A percentile compares a stretch with the other conserved stretches of the same genome.
Conservation (phyloP, 2,797 vertebrate species). For the Manis crassicaudata region DNA sequence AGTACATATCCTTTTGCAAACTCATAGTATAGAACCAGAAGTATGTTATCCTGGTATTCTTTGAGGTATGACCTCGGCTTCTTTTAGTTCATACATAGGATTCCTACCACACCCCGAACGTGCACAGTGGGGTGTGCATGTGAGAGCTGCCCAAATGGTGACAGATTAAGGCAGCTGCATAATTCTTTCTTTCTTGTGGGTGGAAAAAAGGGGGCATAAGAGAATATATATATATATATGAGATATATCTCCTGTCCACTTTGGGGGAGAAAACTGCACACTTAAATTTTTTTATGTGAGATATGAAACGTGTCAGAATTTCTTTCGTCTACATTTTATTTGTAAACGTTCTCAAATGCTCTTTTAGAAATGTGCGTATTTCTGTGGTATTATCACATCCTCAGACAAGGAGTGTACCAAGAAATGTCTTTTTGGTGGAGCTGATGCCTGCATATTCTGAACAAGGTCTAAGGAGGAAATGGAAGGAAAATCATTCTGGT, state of each 20-base stretch:
- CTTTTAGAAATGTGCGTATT: not conserved
- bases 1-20: not conserved
- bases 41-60: not conserved
- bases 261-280: not conserved
- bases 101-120: not conserved
- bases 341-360: not conserved
- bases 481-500: not conserved
- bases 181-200: not conserved
- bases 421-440: not conserved
- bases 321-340: not conserved
- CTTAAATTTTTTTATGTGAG: not conserved
- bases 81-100: not conserved
- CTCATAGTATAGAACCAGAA: not conserved
- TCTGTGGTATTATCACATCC: not conserved
- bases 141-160: not conserved
- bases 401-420: not conserved
- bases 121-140: not conserved
- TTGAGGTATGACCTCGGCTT: not conserved
- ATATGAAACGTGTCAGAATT: not conserved
- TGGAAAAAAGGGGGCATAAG: not conserved
- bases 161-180: not conserved
- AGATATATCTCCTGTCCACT: not conserved
- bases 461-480: not conserved
- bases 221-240: not conserved
- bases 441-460: not conserved